Evolutionary conservation across 2,797 vertebrate genomes (phyloP).

Genomic region (Rhodeus uyekii): DNA sequence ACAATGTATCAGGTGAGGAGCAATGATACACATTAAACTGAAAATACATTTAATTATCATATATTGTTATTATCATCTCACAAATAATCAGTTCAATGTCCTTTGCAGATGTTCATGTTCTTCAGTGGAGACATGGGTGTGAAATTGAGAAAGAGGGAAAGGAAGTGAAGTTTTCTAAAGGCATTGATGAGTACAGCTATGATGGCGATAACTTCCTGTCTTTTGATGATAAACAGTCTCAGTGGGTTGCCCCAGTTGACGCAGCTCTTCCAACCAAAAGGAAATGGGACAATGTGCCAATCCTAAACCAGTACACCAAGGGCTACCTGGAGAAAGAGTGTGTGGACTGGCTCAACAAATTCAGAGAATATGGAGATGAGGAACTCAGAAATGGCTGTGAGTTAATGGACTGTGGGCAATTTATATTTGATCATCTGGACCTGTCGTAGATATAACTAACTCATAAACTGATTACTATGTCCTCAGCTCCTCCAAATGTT

Average conservation of each 20-base stretch:
- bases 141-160: fast-evolving
- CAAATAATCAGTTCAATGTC: neutral
- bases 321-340: conserved; percentile 77
- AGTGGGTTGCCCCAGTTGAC: conserved; percentile 54
- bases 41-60: neutral
- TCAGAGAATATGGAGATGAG: fast-evolving
- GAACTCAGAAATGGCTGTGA: fast-evolving
- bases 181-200: conserved; percentile 67
- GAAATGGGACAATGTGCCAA: conserved; percentile 70
- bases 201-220: conserved; percentile 67
- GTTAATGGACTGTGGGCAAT: neutral
- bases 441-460: conserved; percentile 44
- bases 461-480: neutral
- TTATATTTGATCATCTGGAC: neutral
- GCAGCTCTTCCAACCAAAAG: conserved; percentile 58
- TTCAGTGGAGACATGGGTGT: conserved; percentile 74
- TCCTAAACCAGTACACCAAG: conserved; percentile 76
- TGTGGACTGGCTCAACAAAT: conserved; percentile 68
- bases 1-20: conserved; percentile 57
- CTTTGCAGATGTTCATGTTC: conserved; percentile 58
- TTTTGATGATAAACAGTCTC: conserved; percentile 14
- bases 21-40: neutral
- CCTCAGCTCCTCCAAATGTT: conserved; percentile 48
- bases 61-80: neutral
- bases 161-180: neutral